Conservation (phyloP, 2,797 vertebrate genomes). For the Allobates femoralis region DNA sequence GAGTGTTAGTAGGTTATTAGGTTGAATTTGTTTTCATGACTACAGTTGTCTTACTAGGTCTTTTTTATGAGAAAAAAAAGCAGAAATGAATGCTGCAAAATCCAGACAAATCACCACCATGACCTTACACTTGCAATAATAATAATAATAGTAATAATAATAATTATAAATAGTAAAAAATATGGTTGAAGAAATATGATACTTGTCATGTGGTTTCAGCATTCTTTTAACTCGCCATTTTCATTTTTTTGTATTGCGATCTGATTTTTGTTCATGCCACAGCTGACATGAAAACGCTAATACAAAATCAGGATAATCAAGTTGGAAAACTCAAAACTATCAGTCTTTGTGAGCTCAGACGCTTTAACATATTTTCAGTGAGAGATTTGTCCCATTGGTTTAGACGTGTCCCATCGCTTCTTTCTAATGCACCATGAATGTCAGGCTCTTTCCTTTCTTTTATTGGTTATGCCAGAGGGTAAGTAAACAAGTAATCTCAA, state of each 20-base stretch:
- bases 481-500: slow-evolving; percentile 50
- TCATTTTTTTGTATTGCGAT: neutral
- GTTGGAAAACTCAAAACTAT: neutral
- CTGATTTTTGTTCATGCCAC: neutral
- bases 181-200: too few species aligned
- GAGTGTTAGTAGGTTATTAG: too few species aligned
- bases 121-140: too few species aligned
- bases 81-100: too few species aligned
- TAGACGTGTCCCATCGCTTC: slow-evolving; percentile 28
- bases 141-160: too few species aligned
- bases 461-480: slow-evolving; percentile 42
- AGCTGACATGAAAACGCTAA: neutral
- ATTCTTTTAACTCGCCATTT: too few species aligned
- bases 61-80: too few species aligned
- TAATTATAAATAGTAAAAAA: too few species aligned
- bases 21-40: too few species aligned
- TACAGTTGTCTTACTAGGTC: too few species aligned
- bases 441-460: slow-evolving; percentile 49
- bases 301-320: slow-evolving; percentile 25
- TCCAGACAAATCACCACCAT: too few species aligned
- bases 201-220: too few species aligned
- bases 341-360: slow-evolving; percentile 8
- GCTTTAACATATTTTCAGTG: slow-evolving; percentile 14
- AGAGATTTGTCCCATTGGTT: neutral
- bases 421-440: slow-evolving; percentile 33